Evolutionary conservation across 1,140 invertebrate genomes (phyloP), one percentile per base, ranked within the genome.

Genomic region (Theocolax elegans): DNA sequence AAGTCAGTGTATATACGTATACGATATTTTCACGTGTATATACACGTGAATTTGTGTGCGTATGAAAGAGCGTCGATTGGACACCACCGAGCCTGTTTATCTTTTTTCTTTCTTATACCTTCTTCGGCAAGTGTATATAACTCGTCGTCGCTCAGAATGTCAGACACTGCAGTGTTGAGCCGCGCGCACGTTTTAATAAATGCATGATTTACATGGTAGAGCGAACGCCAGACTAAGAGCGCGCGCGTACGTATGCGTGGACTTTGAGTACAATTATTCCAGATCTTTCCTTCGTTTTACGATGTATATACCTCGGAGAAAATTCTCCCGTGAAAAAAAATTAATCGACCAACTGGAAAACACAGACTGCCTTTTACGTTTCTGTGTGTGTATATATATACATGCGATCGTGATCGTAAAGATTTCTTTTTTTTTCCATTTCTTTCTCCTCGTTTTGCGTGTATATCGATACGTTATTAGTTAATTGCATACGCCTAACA

Each of bases 141-240:
- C 4, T 10, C 10, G 31, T 35, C 10, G 4, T 35, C 10, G 31
- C 31, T 31, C 21, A 23, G 65, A 65, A 67, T 44, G 44, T 67
- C 64, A 19, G 25, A 29, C 44, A 7, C 3, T 13, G 3, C 38
- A 7, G 3, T n/a, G n/a, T n/a, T n/a, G n/a, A n/a, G n/a, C n/a
- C n/a, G 27, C 62, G 46, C 40, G 46, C 13, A 15, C 65, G 27
- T 51, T 49, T 53, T 65, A 71, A 73, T 72, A 72, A 68, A 72
- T 62, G 69, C 51, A 67, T 75, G 73, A 74, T 73, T 74, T 74
- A 73, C 72, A 69, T 51, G 73, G 70, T 66, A 72, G 66, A 63
- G 72, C 72, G 66, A 70, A 67, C 66, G 64, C 31, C 17, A 13
- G 48, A 44, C 63, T 27, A n/a, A n/a, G n/a, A 35, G 35, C 4